These are phyloP conservation scores for Spea multiplicata DNA, from an alignment of 2,113 vertebrate genomes.

Conservation along the genomic window DNA sequence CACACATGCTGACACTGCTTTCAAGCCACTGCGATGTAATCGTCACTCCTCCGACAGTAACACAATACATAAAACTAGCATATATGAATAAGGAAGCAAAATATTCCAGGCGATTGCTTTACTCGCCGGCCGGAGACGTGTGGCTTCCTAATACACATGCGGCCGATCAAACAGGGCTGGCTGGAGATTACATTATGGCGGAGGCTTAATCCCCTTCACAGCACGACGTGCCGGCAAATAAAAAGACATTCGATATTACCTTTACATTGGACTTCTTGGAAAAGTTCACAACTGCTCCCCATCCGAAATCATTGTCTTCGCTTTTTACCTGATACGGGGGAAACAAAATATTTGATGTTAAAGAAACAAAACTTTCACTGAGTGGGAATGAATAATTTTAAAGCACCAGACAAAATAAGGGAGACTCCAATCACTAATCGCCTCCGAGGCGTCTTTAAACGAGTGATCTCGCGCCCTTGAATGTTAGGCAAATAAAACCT, in stretches of 20 bases:
- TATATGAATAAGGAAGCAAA: background rate
- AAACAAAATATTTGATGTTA: background rate
- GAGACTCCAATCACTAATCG: too few species aligned
- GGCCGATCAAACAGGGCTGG: too few species aligned
- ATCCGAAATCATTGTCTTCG: slow-evolving; percentile 88
- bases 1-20: background rate
- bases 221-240: background rate
- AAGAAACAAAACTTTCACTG: background rate
- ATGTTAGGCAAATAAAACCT: too few species aligned
- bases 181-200: too few species aligned
- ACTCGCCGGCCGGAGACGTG: background rate
- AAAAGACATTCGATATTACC: slow-evolving; percentile 63
- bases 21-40: background rate
- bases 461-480: too few species aligned
- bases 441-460: too few species aligned
- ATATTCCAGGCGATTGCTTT: background rate
- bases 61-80: background rate
- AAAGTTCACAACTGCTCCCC: slow-evolving; percentile 97
- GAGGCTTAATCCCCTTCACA: too few species aligned
- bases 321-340: slow-evolving; percentile 81
- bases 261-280: slow-evolving; percentile 93
- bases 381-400: too few species aligned
- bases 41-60: background rate
- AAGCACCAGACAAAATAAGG: too few species aligned
- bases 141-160: background rate